Evolutionary conservation across 2,888 invertebrate species (phyloP).

Genomic region (Drosophila ustulata): DNA sequence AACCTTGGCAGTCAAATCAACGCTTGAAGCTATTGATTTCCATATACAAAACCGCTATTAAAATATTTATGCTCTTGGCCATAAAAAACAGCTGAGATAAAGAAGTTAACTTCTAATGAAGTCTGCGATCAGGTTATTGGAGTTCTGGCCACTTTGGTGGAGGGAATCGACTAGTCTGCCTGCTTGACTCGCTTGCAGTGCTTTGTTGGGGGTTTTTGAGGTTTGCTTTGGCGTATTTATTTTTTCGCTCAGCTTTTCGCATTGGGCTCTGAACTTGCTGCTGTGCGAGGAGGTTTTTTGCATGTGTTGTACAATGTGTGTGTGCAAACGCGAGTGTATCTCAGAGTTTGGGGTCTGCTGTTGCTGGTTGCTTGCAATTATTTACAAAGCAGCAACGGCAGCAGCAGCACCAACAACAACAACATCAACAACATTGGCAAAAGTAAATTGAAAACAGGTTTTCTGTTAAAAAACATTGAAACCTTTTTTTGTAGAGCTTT

Average conservation of each 20-base stretch:
- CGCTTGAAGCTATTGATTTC: not conserved
- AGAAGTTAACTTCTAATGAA: not conserved
- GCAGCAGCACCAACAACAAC: conserved; percentile 46
- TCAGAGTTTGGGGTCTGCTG: conserved; percentile 66
- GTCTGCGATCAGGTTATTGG: not conserved
- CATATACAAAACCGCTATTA: not conserved
- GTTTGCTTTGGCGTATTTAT: conserved; percentile 8
- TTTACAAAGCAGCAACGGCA: conserved; percentile 73
- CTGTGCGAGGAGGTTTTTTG: conserved; percentile 44
- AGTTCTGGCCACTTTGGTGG: not conserved
- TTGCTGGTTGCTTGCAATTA: conserved; percentile 75
- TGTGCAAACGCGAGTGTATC: conserved; percentile 20
- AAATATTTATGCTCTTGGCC: not conserved
- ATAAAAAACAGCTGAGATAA: not conserved
- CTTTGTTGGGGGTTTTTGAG: conserved; percentile 16
- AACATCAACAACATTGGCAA: conserved; percentile 49
- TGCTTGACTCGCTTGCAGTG: not conserved
- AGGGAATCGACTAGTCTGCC: conserved; percentile 20
- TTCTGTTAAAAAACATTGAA: conserved; percentile 73
- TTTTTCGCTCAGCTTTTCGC: conserved; percentile 34
- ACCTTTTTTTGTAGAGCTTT: conserved; percentile 76
- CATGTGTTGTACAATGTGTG: conserved; percentile 33
- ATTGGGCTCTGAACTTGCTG: conserved; percentile 60
- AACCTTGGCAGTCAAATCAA: not conserved
- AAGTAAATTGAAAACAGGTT: conserved; percentile 78